phyloP scores from a whole-genome alignment of 1,140 invertebrate species.

The Hestina assimilis region DNA sequence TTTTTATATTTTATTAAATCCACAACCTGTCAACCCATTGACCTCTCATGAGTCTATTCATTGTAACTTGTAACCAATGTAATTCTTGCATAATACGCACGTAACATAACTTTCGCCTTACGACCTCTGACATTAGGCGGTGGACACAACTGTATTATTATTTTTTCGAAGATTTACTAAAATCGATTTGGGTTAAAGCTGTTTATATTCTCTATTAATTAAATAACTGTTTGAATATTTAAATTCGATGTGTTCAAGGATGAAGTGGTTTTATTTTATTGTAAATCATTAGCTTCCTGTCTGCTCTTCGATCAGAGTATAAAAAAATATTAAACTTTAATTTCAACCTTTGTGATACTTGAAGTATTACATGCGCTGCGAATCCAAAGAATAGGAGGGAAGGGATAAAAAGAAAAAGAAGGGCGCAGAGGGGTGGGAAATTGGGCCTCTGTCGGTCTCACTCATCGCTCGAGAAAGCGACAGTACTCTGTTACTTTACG shows the following conservation, averaged over 20 bases:
- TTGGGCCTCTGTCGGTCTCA: too few relatives aligned
- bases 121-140: conserved; percentile 54
- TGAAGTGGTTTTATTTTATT: too few relatives aligned
- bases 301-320: too few relatives aligned
- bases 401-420: too few relatives aligned
- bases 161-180: conserved; percentile 6
- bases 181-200: neutral
- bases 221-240: conserved; percentile 9
- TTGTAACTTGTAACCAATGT: conserved; percentile 43
- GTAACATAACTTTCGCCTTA: conserved; percentile 60
- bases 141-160: conserved; percentile 13
- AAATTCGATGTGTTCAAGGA: neutral
- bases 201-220: conserved; percentile 12
- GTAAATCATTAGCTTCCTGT: too few relatives aligned
- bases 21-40: conserved; percentile 31
- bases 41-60: conserved; percentile 38
- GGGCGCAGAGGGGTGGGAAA: too few relatives aligned
- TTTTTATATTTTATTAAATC: neutral
- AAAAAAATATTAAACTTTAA: too few relatives aligned
- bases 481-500: too few relatives aligned
- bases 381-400: too few relatives aligned
- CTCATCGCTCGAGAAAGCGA: too few relatives aligned
- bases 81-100: conserved; percentile 38
- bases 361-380: too few relatives aligned
- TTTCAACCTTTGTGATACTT: too few relatives aligned